Evolutionary conservation across 2,888 invertebrate species (phyloP).

Genomic region (Drosophila koepferae): DNA sequence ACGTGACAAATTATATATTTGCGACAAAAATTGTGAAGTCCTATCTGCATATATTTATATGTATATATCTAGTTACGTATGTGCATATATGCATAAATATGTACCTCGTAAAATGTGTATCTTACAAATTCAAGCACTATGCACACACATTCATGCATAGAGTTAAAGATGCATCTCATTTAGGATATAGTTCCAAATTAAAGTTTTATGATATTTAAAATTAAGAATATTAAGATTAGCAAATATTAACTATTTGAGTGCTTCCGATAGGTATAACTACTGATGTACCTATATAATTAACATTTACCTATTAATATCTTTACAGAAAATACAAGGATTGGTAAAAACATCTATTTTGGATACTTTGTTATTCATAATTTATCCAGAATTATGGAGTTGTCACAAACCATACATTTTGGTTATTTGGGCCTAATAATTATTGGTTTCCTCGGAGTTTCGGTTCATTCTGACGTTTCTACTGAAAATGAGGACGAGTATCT

Average conservation of each 20-base stretch:
- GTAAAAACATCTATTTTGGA: background rate
- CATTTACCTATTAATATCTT: background rate
- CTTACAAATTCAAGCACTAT: constrained; percentile 28
- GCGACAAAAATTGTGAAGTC: background rate
- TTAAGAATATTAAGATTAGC: background rate
- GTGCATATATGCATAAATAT: constrained; percentile 2
- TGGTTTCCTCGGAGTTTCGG: constrained; percentile 16
- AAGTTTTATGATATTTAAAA: background rate
- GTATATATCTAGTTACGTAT: constrained; percentile 2
- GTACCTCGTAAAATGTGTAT: constrained; percentile 56
- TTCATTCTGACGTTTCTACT: constrained; percentile 59
- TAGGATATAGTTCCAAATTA: background rate
- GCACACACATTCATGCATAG: background rate
- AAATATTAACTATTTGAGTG: background rate
- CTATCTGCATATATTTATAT: constrained; percentile 7
- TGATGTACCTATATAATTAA: background rate
- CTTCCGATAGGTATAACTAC: background rate
- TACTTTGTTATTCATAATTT: background rate
- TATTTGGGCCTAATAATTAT: constrained; percentile 34
- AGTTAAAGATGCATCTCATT: constrained; percentile 10
- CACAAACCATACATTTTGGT: constrained; percentile 2
- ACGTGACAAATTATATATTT: background rate
- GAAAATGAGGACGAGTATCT: constrained; percentile 84
- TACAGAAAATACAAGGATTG: constrained; percentile 17
- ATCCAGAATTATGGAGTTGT: constrained; percentile 33